Evolutionary conservation across 1,140 invertebrate genomes (phyloP), one percentile per base, ranked within the genome.

Genomic region (Fopius arisanus): DNA sequence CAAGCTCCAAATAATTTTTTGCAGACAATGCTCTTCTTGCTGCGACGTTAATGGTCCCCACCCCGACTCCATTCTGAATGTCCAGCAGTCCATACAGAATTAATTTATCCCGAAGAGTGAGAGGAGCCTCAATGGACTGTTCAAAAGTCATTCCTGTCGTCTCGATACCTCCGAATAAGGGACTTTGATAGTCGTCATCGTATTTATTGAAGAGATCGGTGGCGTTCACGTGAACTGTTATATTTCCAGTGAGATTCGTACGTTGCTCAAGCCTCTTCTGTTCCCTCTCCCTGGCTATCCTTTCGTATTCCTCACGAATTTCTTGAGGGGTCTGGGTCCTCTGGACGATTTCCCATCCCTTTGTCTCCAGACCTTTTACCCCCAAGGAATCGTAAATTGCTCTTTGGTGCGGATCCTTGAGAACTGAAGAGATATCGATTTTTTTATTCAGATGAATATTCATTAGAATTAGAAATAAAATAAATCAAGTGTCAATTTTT

Each of bases 301-400:
- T 90, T 87, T 98, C 96, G 90, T 96, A 98, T 88, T 98, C 97
- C 78, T 97, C 96, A 73, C 96, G 89, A 63, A 99, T 98, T 89
- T 98, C 97, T 77, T 94, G 91, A 9, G 97, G 96, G 4, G 96
- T 97, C 88, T 95, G 94, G 6, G 94, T 96, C 23, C 96, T 88
- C 75, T 96, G 92, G 26, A 97, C 94, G 71, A 98, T 91, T 88
- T 97, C 95, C 95, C 96, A 96, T 67, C 96, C 96, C 84, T 97
- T 94, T 9, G 95, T 96, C 87, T 96, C 92, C 19, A 98, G 84
- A 1, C 96, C 97, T 84, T 93, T 91, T 10, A 91, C 88, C 26
- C 94, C 94, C 75, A 94, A 84, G 9, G 91, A 93, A 85, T 96
- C 94, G 84, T 96, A 96, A 73, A 96, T 94, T 5, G 93, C 93